Conservation (phyloP, 35 echinoderm and acorn worm species). For the Heliocidaris erythrogramma region DNA sequence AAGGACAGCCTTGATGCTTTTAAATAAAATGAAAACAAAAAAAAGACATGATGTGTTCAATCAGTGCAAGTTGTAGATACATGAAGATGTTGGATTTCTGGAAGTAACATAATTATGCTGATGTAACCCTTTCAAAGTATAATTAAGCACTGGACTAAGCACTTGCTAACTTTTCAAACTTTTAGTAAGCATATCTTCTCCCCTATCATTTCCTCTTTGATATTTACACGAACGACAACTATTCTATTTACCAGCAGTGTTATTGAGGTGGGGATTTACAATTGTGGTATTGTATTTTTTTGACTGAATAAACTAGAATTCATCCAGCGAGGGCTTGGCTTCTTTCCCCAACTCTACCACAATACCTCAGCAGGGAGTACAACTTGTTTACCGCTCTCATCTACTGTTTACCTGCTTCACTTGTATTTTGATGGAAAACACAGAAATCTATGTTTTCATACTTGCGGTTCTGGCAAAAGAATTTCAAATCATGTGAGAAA, state of each 20-base stretch:
- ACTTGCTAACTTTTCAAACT: too few relatives aligned
- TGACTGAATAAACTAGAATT: neutral
- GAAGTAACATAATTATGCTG: too few relatives aligned
- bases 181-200: neutral
- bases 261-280: neutral
- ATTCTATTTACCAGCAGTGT: neutral
- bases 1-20: neutral
- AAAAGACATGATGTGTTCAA: too few relatives aligned
- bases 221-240: neutral
- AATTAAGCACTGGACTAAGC: too few relatives aligned
- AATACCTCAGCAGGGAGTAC: neutral
- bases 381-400: neutral
- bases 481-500: neutral
- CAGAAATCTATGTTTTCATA: neutral
- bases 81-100: too few relatives aligned
- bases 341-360: neutral
- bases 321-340: neutral
- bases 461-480: neutral
- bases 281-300: neutral
- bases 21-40: too few relatives aligned
- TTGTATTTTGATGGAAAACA: neutral
- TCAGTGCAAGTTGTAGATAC: too few relatives aligned
- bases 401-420: too few relatives aligned
- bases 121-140: too few relatives aligned
- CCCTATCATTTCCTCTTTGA: slow-evolving; percentile 1